A percentile compares a stretch with the other conserved stretches of the same genome.
These are phyloP conservation scores for Acrobasis repandana DNA, from an alignment of 2,888 invertebrate genomes.

Conservation along the genomic window DNA sequence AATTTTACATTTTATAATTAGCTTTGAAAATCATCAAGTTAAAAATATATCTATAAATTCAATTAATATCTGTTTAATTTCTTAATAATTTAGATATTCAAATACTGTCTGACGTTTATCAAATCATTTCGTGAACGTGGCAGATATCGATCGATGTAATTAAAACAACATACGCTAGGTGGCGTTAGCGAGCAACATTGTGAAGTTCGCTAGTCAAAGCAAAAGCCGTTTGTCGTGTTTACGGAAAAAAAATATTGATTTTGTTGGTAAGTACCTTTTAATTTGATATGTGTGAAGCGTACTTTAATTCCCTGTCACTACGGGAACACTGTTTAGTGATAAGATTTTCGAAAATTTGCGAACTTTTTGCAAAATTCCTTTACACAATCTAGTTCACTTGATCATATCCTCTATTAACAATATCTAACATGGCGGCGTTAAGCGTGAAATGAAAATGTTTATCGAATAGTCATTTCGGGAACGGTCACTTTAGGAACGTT, in stretches of 20 bases:
- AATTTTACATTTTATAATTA: background rate
- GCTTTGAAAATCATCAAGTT: too few relatives aligned
- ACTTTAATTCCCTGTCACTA: slow-evolving; percentile 26
- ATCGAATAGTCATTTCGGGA: slow-evolving; percentile 25
- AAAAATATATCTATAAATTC: too few relatives aligned
- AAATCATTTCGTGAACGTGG: too few relatives aligned
- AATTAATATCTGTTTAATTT: too few relatives aligned
- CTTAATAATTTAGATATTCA: too few relatives aligned
- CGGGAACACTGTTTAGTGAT: slow-evolving; percentile 27
- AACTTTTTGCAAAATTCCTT: background rate
- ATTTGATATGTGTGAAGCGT: slow-evolving; percentile 26
- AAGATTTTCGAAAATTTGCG: slow-evolving; percentile 22
- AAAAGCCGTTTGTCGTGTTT: background rate
- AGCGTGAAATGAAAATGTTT: slow-evolving; percentile 21
- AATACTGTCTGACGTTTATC: too few relatives aligned
- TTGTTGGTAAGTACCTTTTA: slow-evolving; percentile 27
- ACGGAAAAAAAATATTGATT: slow-evolving; percentile 24
- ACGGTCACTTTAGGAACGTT: slow-evolving; percentile 17
- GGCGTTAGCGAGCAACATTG: background rate
- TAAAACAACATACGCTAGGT: too few relatives aligned
- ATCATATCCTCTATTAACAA: background rate
- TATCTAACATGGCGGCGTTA: background rate
- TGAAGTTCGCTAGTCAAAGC: background rate
- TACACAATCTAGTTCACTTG: background rate
- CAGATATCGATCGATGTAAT: too few relatives aligned